Base-by-base conservation (phyloP, 2,797 vertebrate species). In the Esox lucius region DNA sequence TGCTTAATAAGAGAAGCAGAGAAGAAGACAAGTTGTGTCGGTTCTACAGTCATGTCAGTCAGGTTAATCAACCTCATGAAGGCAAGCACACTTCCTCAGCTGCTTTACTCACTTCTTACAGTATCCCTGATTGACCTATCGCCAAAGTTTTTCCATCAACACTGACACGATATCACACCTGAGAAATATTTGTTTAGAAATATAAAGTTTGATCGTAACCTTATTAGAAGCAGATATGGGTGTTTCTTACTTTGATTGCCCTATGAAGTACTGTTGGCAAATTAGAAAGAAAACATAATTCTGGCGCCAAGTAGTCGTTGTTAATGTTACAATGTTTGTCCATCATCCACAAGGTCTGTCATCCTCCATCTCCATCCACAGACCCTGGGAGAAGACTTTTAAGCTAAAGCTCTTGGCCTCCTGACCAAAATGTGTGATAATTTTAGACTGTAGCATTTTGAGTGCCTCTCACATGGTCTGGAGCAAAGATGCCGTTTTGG, bases 361-460 rank as follows among this genome's bases (percentile, higher is more conserved):
- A 89, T 86, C 67, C 83, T 85, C 22, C n/a, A 61, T 24, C 75
- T 72, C 15, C 62, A 61, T 61, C 75, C 74, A 11, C 61, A 17
- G 13, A 81, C 84, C 83, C 86, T 84, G 87, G 85, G 85, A 87
- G 80, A 90, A 90, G 85, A 90, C 82, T 83, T 87, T 87, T 79
- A 79, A 89, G 86, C 87, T 93, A 81, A 46, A 33, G 28, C 17
- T 42, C 81, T 91, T 91, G 88, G 90, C 89, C 86, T 89, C 81
- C 89, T 87, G 91, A 93, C 92, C 92, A 92, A 92, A 24, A 92
- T 85, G 92, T 94, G 93, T 94, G 92, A 94, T 93, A 93, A 94
- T 94, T 95, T 94, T 94, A 94, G 93, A 92, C 90, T 87, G 65
- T 74, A 91, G 87, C 86, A 24, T 61, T 61, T 12, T 61, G 22